A percentile compares a stretch with the other conserved stretches of the same genome.
Evolutionary conservation across 2,113 vertebrate species (phyloP).

Genomic region (Hypanus sabinus): DNA sequence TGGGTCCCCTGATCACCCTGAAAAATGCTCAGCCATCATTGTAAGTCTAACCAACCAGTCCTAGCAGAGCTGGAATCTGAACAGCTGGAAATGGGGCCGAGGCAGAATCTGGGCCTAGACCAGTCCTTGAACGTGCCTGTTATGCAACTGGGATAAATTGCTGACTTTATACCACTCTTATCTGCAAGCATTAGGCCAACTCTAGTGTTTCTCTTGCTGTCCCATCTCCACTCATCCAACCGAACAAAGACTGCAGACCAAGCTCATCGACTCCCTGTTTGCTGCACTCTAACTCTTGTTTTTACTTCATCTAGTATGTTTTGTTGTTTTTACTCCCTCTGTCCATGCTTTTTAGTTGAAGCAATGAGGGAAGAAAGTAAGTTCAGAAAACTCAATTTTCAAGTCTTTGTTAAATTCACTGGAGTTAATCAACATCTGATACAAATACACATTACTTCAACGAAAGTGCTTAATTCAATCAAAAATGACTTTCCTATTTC

Average conservation of each 20-base stretch:
- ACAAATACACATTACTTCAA: background rate
- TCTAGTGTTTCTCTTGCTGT: background rate
- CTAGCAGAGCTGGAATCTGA: background rate
- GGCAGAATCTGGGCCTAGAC: background rate
- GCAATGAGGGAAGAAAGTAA: background rate
- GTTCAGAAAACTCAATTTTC: background rate
- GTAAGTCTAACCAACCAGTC: background rate
- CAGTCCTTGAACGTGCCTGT: no score
- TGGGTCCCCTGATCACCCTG: background rate
- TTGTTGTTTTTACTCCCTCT: background rate
- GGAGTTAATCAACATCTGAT: background rate
- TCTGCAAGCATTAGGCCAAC: background rate
- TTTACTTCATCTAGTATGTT: background rate
- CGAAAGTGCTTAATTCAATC: no score
- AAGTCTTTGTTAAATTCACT: background rate
- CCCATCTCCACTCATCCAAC: background rate
- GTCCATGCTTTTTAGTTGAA: background rate
- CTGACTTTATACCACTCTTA: background rate
- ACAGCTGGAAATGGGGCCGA: no score
- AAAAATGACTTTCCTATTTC: background rate
- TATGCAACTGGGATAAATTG: background rate
- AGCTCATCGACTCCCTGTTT: background rate
- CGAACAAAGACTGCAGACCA: no score
- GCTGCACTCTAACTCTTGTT: background rate
- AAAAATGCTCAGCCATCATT: background rate